Evolutionary conservation across 2,888 invertebrate genomes (phyloP).

Genomic region (Danaus chrysippus): DNA sequence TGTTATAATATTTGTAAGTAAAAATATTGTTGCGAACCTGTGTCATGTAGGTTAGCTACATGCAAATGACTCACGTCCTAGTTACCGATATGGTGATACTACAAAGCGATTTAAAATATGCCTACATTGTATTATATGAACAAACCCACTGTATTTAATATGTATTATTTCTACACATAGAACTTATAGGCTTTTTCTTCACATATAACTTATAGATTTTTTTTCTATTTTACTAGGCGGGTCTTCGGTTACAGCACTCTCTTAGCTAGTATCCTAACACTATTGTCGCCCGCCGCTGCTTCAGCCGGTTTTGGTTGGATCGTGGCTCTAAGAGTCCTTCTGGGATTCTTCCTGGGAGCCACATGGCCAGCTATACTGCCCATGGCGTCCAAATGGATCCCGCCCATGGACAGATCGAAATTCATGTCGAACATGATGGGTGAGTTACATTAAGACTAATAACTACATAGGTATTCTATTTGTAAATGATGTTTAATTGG

Average conservation of each 20-base stretch:
- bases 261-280: conserved; percentile 87
- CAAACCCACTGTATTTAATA: not conserved
- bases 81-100: not conserved
- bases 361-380: conserved; percentile 97
- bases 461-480: not conserved
- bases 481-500: conserved; percentile 15
- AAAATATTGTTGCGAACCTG: not conserved
- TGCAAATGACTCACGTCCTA: not conserved
- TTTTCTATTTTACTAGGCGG: conserved; percentile 58
- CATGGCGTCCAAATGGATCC: conserved; percentile 96
- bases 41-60: conserved; percentile 1
- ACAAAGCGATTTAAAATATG: not conserved
- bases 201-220: not conserved
- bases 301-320: conserved; percentile 83
- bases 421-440: conserved; percentile 96
- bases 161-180: not conserved
- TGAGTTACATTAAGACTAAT: conserved; percentile 53
- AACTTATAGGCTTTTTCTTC: not conserved
- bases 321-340: conserved; percentile 84
- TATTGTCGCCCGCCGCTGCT: conserved; percentile 89
- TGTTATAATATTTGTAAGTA: not conserved
- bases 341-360: conserved; percentile 90
- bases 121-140: not conserved
- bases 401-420: conserved; percentile 94
- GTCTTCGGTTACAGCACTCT: conserved; percentile 94